Evolutionary conservation across 2,888 invertebrate genomes (phyloP), one percentile per base, ranked within the genome.

Genomic region (Torymus tubicola): DNA sequence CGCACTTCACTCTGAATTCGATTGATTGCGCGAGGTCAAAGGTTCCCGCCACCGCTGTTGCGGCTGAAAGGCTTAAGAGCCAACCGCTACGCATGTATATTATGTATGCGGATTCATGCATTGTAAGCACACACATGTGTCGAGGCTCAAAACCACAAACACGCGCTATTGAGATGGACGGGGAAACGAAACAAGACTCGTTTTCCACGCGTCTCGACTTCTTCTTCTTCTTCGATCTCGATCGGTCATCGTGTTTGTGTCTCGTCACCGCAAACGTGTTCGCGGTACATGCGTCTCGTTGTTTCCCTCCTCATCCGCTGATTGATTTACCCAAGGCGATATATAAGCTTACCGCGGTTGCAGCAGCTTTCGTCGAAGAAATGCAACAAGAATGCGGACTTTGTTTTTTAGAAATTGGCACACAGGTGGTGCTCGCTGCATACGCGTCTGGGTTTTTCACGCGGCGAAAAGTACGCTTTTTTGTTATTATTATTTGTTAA

Each of bases 151-250:
- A 24, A 24, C 61, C 42, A 42, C 61, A 61, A 14, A 2, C 68
- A 60, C 14, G 10, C 63, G 12, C 53, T 16, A 72, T 63, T 61
- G 60, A 61, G 52, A 63, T 53, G 53, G 11, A 61, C 53, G 16
- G 64, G 63, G 10, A 42, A 55, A 57, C 14, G 24, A 50, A 65
- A 42, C 14, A 42, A 74, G n/a, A 57, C 65, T 65, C 18, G 42
- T 57, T 74, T 74, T 74, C 57, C 65, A 57, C 65, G 65, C 42
- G 21, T 74, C 65, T 74, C 57, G 31, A 50, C 50, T 74, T 42
- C 42, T 42, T 42, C 31, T 3, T 31, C 42, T 42, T 42, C 42
- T 42, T 65, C 50, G 60, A 69, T 57, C n/a, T 16, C 69, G 10
- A 68, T 53, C 67, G 12, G 13, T 52, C 65, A 65, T 65, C 65